Evolutionary conservation across 64 coral and sea anemone species (phyloP).

Genomic region (Cladopsammia gracilis): DNA sequence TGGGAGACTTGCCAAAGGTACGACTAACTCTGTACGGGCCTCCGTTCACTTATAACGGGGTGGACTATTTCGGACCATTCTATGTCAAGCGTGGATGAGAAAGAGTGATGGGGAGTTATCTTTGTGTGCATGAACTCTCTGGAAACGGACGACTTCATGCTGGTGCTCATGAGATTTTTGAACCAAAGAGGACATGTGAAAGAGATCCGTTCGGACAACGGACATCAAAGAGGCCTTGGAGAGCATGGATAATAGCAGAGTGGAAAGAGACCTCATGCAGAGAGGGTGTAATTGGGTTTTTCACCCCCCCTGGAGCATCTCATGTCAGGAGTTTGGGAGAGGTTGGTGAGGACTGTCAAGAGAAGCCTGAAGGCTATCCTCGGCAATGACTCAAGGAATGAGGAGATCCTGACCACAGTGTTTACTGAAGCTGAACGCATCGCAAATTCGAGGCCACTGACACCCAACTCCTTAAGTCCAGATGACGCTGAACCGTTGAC

Average conservation of each 20-base stretch:
- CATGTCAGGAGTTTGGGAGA: slow-evolving; percentile 81
- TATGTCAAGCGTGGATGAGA: slow-evolving; percentile 61
- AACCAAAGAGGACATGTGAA: slow-evolving; percentile 31
- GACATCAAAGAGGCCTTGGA: slow-evolving; percentile 32
- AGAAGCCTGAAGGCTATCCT: slow-evolving; percentile 57
- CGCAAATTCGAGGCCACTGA: slow-evolving; percentile 58
- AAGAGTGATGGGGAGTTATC: slow-evolving; percentile 39
- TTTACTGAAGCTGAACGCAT: slow-evolving; percentile 69
- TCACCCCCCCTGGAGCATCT: slow-evolving; percentile 58
- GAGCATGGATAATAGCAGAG: neutral
- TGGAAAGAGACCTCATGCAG: neutral
- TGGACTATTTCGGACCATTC: slow-evolving; percentile 72
- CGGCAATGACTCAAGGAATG: slow-evolving; percentile 33
- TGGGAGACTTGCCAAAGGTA: slow-evolving; percentile 70
- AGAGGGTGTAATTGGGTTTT: slow-evolving; percentile 72
- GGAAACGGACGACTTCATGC: slow-evolving; percentile 66
- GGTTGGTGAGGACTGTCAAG: slow-evolving; percentile 29
- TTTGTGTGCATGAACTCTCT: slow-evolving; percentile 77
- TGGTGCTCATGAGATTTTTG: slow-evolving; percentile 25
- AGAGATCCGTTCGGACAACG: slow-evolving; percentile 69
- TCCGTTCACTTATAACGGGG: slow-evolving; percentile 43
- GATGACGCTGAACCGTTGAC: slow-evolving; percentile 54
- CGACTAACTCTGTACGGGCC: slow-evolving; percentile 58
- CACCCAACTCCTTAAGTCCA: slow-evolving; percentile 21
- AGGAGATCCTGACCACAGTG: slow-evolving; percentile 58